Percentiles rank a stretch among this genome's conserved stretches.
Evolutionary conservation across 2,797 vertebrate genomes (phyloP).

Genomic region (Enteromius unitaeniatus): DNA sequence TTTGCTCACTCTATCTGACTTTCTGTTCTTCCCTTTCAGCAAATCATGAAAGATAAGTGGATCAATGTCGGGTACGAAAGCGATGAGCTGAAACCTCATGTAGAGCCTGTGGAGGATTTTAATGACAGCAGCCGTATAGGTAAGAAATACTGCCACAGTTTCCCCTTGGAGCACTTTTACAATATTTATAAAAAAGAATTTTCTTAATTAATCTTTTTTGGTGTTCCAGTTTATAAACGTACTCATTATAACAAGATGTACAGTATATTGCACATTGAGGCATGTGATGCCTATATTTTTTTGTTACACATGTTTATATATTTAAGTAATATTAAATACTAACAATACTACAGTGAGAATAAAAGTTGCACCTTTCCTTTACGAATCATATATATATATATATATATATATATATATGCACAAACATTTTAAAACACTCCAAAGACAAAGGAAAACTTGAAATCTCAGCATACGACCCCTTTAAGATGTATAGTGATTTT

Average conservation of each 20-base stretch:
- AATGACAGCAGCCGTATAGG: slow-evolving; percentile 89
- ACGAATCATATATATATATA: too few species aligned
- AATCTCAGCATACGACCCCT: background rate
- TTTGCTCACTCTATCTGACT: slow-evolving; percentile 7
- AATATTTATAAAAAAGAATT: background rate
- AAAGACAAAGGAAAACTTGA: background rate
- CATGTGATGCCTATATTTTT: background rate
- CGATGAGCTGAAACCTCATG: slow-evolving; percentile 89
- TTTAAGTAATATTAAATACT: background rate
- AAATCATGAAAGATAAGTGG: slow-evolving; percentile 99
- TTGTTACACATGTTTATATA: background rate
- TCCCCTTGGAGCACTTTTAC: background rate
- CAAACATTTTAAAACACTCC: too few species aligned
- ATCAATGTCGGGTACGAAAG: slow-evolving; percentile 91
- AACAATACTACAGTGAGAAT: too few species aligned
- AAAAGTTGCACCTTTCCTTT: too few species aligned
- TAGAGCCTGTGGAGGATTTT: slow-evolving; percentile 89
- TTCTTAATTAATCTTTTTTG: background rate
- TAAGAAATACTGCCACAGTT: slow-evolving; percentile 67
- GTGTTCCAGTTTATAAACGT: background rate
- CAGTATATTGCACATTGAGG: background rate
- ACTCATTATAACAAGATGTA: background rate
- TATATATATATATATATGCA: too few species aligned
- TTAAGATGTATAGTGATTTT: background rate
- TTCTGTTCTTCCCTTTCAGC: slow-evolving; percentile 69